phyloP scores from a whole-genome alignment of 2,888 invertebrate species.

The Lamellibrachia satsuma region DNA sequence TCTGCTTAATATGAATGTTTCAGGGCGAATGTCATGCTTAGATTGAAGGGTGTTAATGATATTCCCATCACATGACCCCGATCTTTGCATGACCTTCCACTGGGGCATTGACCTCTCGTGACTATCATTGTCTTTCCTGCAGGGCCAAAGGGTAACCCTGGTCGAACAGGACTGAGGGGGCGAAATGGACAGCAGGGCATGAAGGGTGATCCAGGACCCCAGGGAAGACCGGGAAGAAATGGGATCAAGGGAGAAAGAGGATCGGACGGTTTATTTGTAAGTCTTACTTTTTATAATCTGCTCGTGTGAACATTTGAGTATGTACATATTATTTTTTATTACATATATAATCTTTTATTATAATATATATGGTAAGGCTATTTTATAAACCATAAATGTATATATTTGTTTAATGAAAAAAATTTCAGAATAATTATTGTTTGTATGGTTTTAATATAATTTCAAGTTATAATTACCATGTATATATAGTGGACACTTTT shows the following conservation, averaged over 20 bases:
- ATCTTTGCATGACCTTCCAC: neutral
- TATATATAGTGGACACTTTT: too few relatives aligned
- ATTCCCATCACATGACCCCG: neutral
- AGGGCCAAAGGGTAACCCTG: neutral
- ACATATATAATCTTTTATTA: neutral
- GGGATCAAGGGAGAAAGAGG: slow-evolving; percentile 24
- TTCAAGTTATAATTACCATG: too few relatives aligned
- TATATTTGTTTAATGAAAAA: too few relatives aligned
- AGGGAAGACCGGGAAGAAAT: neutral
- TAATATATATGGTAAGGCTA: neutral
- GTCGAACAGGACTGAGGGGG: slow-evolving; percentile 20
- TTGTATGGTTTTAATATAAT: too few relatives aligned
- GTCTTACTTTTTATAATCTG: neutral
- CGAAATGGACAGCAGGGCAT: neutral
- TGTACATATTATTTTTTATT: neutral
- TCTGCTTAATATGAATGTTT: too few relatives aligned
- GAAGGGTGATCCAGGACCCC: slow-evolving; percentile 14
- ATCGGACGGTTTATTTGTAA: neutral
- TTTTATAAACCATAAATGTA: neutral
- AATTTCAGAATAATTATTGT: too few relatives aligned
- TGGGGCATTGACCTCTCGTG: neutral
- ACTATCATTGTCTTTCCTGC: neutral
- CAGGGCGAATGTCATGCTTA: too few relatives aligned
- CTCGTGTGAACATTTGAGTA: neutral
- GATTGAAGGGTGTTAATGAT: too few relatives aligned